Conservation (phyloP, 2,113 vertebrate species). For the Heterotilapia buettikoferi region DNA sequence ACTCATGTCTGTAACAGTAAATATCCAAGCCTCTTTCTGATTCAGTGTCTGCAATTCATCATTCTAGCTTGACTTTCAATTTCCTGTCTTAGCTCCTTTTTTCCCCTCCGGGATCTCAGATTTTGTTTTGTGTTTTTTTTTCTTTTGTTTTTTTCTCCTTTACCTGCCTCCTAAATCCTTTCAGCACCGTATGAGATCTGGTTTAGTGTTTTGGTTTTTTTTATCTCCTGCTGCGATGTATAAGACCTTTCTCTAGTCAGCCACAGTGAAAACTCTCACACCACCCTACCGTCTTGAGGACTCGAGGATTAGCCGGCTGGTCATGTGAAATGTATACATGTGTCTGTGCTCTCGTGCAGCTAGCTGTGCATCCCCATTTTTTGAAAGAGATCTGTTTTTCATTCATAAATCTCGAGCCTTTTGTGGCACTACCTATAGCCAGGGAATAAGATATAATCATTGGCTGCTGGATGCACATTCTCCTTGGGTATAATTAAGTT, state of each 20-base stretch:
- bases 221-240: constrained; percentile 19
- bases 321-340: constrained; percentile 36
- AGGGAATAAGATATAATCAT: constrained; percentile 33
- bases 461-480: constrained; percentile 49
- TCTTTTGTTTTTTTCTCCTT: background rate
- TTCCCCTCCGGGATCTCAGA: background rate
- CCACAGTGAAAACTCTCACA: constrained; percentile 23
- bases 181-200: constrained; percentile 7
- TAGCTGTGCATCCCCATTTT: constrained; percentile 2
- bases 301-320: constrained; percentile 40
- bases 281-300: constrained; percentile 20
- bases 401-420: constrained; percentile 48
- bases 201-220: constrained; percentile 2
- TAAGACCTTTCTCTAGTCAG: constrained; percentile 22
- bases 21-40: background rate
- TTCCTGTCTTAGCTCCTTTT: constrained; percentile 53
- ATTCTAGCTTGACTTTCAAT: constrained; percentile 26
- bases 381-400: constrained; percentile 13
- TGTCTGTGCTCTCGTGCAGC: constrained; percentile 15
- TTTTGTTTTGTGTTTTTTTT: background rate
- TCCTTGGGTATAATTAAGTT: constrained; percentile 66
- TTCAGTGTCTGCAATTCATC: constrained; percentile 32
- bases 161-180: constrained; percentile 31
- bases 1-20: constrained; percentile 19
- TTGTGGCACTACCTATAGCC: background rate